Percentiles rank a stretch among this genome's conserved stretches.
These are phyloP conservation scores for Rhagonycha fulva DNA, from an alignment of 2,888 invertebrate species.

Conservation along the genomic window DNA sequence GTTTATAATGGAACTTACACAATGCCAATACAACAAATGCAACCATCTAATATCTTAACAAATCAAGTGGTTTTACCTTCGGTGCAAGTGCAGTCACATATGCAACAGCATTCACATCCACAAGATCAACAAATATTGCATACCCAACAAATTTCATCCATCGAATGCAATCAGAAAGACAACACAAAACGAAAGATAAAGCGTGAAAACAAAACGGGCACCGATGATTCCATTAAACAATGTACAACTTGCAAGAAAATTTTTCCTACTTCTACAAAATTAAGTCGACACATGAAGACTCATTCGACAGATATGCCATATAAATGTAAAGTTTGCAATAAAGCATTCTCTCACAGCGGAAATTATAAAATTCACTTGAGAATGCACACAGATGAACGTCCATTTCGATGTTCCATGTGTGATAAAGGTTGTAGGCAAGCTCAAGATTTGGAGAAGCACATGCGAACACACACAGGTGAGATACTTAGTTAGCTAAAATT, in stretches of 20 bases:
- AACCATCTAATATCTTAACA: slow-evolving; percentile 39
- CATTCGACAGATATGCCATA: slow-evolving; percentile 54
- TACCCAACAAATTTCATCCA: slow-evolving; percentile 10
- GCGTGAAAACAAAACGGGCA: slow-evolving; percentile 30
- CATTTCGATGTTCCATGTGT: slow-evolving; percentile 55
- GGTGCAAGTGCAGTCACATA: slow-evolving; percentile 19
- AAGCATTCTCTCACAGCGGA: slow-evolving; percentile 55
- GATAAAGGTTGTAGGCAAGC: slow-evolving; percentile 55
- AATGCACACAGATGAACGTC: slow-evolving; percentile 54
- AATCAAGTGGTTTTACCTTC: slow-evolving; percentile 39
- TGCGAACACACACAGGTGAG: slow-evolving; percentile 56
- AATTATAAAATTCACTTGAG: slow-evolving; percentile 55
- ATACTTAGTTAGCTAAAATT: neutral
- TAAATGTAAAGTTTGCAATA: slow-evolving; percentile 54
- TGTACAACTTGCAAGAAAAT: slow-evolving; percentile 51
- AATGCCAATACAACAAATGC: slow-evolving; percentile 48
- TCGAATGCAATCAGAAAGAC: slow-evolving; percentile 26
- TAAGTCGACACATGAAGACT: slow-evolving; percentile 54
- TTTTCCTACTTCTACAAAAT: slow-evolving; percentile 50
- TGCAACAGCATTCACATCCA: slow-evolving; percentile 22
- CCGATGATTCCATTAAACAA: slow-evolving; percentile 44
- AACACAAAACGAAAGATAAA: slow-evolving; percentile 32
- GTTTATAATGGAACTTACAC: slow-evolving; percentile 47
- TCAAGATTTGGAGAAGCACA: slow-evolving; percentile 57
- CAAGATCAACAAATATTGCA: slow-evolving; percentile 30